phyloP scores from a whole-genome alignment of 2,797 vertebrate species.

The Oreochromis mossambicus region DNA sequence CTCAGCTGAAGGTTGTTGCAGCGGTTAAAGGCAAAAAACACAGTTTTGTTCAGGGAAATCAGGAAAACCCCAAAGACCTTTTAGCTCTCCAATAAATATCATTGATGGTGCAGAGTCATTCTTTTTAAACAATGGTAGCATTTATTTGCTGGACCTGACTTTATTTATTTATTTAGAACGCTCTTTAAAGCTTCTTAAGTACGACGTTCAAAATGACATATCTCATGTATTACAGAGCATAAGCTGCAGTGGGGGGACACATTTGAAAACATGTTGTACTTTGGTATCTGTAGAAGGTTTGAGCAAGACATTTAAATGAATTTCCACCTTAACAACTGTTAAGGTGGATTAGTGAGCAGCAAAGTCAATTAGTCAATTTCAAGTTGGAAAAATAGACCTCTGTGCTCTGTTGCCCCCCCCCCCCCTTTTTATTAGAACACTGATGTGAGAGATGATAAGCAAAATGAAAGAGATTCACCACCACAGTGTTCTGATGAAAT shows the following conservation, averaged over 20 bases:
- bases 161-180: neutral
- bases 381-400: slow-evolving; percentile 11
- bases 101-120: neutral
- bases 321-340: neutral
- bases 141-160: neutral
- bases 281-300: neutral
- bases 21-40: neutral
- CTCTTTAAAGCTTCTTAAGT: neutral
- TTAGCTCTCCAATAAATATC: neutral
- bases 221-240: neutral
- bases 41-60: neutral
- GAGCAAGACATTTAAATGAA: neutral
- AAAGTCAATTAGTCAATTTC: slow-evolving; percentile 17
- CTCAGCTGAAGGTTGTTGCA: neutral
- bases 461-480: slow-evolving; percentile 26
- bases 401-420: neutral
- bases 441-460: slow-evolving; percentile 23
- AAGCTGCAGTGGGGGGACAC: neutral
- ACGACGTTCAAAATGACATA: neutral
- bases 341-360: slow-evolving; percentile 2
- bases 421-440: neutral
- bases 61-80: neutral
- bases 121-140: neutral
- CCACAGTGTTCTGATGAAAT: slow-evolving; percentile 23
- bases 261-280: neutral